Base-by-base conservation (phyloP, 1,140 invertebrate genomes). In the Trichogramma pretiosum region DNA sequence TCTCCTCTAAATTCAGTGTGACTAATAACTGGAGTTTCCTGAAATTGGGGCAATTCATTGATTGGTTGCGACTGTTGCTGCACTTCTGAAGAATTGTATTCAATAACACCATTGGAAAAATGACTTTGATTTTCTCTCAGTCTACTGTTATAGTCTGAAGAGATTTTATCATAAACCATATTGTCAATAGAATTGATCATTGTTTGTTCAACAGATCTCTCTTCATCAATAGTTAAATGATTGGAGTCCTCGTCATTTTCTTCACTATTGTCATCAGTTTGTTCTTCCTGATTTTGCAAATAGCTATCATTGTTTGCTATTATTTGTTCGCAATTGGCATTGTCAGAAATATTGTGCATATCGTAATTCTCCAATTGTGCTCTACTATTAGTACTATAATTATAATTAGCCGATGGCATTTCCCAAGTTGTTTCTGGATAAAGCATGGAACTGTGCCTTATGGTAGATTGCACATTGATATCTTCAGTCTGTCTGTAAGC, bases 361-460 rank as follows among this genome's bases (percentile, higher is more conserved):
- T 55, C 61, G n/a, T 69, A 65, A 52, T 56, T 65, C 24, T 58
- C 63, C 11, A 67, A 41, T 46, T 64, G 65, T 5, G 52, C 57
- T 45, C 60, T 62, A 18, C 69, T 64, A 7, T 59, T 58, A 37
- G 64, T 65, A 2, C 63, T 64, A 34, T 66, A 62, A 49, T 65
- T 69, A 22, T 63, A 60, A 1, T 66, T 32, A 1, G 67, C 67
- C 46, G 62, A 70, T 17, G 70, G 62, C 5, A 69, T 40, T 14
- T 62, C 58, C 34, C 65, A 67, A 5, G 62, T 52, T 16, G 62
- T 56, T 44, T n/a, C n/a, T n/a, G 19, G 23, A 3, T 57, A 56
- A 2, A 49, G 19, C 13, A 41, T 54, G 5, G 56, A 38, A 14
- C 54, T 52, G 5, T 58, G 53, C 7, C 48, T 37, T 1, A 49